Evolutionary conservation across 2,113 vertebrate species (phyloP).

Genomic region (Eolophus roseicapilla): DNA sequence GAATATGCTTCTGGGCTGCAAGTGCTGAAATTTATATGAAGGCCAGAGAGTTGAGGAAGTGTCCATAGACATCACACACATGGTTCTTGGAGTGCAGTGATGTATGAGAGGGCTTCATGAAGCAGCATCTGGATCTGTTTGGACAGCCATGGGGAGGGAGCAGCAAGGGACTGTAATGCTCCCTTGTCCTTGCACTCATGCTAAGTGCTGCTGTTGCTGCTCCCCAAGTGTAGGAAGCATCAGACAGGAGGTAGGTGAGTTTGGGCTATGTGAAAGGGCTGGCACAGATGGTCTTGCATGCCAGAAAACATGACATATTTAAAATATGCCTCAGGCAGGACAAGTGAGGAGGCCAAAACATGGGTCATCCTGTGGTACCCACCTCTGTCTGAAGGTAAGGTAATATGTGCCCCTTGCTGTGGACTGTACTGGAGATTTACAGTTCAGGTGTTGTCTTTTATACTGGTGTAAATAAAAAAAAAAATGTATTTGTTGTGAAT

Average conservation of each 20-base stretch:
- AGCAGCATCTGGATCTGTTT: neutral
- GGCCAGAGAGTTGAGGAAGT: neutral
- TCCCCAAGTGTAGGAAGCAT: neutral
- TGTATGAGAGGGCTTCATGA: neutral
- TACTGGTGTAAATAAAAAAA: neutral
- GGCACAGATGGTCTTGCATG: neutral
- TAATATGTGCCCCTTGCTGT: neutral
- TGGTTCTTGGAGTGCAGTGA: neutral
- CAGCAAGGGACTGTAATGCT: neutral
- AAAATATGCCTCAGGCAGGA: neutral
- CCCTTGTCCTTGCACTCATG: fast-evolving
- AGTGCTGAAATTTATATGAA: neutral
- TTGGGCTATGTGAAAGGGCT: too few relatives aligned
- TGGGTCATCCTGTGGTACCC: neutral
- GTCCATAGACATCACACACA: fast-evolving
- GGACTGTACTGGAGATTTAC: neutral
- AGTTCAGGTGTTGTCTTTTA: neutral
- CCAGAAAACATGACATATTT: neutral
- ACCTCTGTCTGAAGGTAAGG: neutral
- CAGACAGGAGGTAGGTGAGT: neutral
- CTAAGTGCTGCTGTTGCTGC: neutral
- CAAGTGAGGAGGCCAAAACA: neutral
- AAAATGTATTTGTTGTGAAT: neutral
- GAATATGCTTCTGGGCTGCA: neutral
- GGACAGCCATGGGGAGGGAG: neutral